Percentiles rank a stretch among this genome's conserved stretches.
phyloP scores from a whole-genome alignment of 2,113 vertebrate species.

The Nematolebias whitei region DNA sequence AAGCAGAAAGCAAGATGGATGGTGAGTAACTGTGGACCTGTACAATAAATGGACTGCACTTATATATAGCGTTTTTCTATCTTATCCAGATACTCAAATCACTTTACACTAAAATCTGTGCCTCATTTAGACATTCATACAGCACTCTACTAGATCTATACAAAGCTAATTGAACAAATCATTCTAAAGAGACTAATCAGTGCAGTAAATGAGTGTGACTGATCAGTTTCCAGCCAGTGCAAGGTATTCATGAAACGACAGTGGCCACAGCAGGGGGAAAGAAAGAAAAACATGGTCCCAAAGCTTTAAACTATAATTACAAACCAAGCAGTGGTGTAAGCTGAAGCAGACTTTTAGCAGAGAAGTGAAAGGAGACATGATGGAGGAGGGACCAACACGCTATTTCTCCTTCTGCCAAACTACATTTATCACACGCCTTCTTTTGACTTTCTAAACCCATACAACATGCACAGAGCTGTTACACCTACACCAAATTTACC shows the following conservation, averaged over 20 bases:
- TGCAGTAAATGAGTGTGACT: background rate
- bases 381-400: slow-evolving; percentile 1
- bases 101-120: too few species aligned
- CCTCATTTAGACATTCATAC: too few species aligned
- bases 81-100: too few species aligned
- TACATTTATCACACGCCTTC: slow-evolving; percentile 65
- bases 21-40: too few species aligned
- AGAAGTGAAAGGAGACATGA: slow-evolving; percentile 26
- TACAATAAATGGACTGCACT: too few species aligned
- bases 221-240: background rate
- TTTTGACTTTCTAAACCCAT: slow-evolving; percentile 54
- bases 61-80: too few species aligned
- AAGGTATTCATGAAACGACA: slow-evolving; percentile 12
- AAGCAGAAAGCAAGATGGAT: background rate
- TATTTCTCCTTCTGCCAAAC: slow-evolving; percentile 37
- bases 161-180: too few species aligned
- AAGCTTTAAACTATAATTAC: slow-evolving; percentile 32
- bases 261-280: background rate
- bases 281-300: slow-evolving; percentile 28
- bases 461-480: slow-evolving; percentile 30
- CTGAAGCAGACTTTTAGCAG: slow-evolving; percentile 34
- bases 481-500: slow-evolving; percentile 52
- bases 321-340: slow-evolving; percentile 32
- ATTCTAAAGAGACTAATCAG: too few species aligned
- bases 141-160: too few species aligned